A percentile compares a stretch with the other conserved stretches of the same genome.
Conservation (phyloP, 1,140 invertebrate species). For the Aphelenchoides besseyi region DNA sequence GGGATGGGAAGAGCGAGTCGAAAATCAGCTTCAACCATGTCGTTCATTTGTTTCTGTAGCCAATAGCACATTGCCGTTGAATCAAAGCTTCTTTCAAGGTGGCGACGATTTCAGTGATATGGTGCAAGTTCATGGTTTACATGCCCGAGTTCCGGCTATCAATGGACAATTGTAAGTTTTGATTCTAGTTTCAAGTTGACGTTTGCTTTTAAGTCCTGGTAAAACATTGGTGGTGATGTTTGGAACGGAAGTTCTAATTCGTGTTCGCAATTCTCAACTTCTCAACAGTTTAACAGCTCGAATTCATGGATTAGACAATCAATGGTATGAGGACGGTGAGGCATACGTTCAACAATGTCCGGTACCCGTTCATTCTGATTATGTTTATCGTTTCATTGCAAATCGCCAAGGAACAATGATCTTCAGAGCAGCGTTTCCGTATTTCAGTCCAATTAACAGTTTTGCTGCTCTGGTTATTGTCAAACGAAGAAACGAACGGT, state of each 20-base stretch:
- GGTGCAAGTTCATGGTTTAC: neutral
- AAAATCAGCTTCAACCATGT: conserved; percentile 20
- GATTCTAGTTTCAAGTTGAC: neutral
- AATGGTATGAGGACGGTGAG: conserved; percentile 16
- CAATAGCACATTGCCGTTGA: neutral
- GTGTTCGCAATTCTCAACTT: neutral
- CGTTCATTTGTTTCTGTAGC: neutral
- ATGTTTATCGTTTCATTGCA: neutral
- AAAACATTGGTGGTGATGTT: neutral
- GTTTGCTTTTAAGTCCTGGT: neutral
- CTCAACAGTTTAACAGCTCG: conserved; percentile 5
- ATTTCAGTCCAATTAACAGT: neutral
- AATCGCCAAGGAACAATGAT: conserved; percentile 17
- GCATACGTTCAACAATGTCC: conserved; percentile 20
- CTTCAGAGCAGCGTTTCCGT: neutral
- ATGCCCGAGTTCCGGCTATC: conserved; percentile 10
- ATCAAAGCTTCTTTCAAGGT: conserved; percentile 4
- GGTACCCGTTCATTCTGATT: neutral
- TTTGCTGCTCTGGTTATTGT: conserved; percentile 7
- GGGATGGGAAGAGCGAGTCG: conserved; percentile 10
- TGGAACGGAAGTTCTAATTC: conserved; percentile 1
- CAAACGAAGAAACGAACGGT: neutral
- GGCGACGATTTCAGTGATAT: neutral
- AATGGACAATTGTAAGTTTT: conserved; percentile 9
- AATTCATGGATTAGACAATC: neutral